phyloP scores from a whole-genome alignment of 2,888 invertebrate genomes.

The Zelleria hepariella region DNA sequence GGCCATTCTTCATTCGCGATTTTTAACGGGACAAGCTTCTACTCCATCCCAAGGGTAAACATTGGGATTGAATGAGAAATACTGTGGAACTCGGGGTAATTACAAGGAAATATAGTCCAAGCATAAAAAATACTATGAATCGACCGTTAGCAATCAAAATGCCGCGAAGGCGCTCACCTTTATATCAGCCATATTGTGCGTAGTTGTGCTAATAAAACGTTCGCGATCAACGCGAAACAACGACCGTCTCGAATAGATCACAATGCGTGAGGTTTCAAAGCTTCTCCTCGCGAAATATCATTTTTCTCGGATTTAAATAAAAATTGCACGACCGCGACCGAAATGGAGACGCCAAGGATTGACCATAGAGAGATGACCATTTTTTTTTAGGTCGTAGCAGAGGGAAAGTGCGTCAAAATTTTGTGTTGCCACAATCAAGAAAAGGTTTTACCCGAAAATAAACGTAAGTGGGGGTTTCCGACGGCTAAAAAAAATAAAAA shows the following conservation, averaged over 20 bases:
- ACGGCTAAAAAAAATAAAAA: too few relatives aligned
- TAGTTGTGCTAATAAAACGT: constrained; percentile 34
- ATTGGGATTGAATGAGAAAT: background rate
- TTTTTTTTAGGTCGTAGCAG: constrained; percentile 4
- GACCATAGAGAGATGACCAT: constrained; percentile 30
- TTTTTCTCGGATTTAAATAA: constrained; percentile 31
- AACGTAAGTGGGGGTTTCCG: too few relatives aligned
- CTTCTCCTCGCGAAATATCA: constrained; percentile 39
- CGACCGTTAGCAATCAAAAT: constrained; percentile 63
- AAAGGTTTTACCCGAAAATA: too few relatives aligned
- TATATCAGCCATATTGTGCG: constrained; percentile 68
- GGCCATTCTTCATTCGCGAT: too few relatives aligned
- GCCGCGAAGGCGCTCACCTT: constrained; percentile 67
- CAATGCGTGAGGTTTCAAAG: constrained; percentile 30
- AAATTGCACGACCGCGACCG: constrained; percentile 31
- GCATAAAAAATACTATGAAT: constrained; percentile 23
- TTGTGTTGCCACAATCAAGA: background rate
- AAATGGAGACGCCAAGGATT: constrained; percentile 49
- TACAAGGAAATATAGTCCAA: background rate
- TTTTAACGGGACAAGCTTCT: too few relatives aligned
- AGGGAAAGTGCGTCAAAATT: background rate
- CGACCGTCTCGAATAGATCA: constrained; percentile 37
- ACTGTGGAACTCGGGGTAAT: background rate
- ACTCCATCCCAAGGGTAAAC: too few relatives aligned
- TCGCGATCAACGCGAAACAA: constrained; percentile 51